phyloP scores from a whole-genome alignment of 2,888 invertebrate species.

The Agrochola litura region DNA sequence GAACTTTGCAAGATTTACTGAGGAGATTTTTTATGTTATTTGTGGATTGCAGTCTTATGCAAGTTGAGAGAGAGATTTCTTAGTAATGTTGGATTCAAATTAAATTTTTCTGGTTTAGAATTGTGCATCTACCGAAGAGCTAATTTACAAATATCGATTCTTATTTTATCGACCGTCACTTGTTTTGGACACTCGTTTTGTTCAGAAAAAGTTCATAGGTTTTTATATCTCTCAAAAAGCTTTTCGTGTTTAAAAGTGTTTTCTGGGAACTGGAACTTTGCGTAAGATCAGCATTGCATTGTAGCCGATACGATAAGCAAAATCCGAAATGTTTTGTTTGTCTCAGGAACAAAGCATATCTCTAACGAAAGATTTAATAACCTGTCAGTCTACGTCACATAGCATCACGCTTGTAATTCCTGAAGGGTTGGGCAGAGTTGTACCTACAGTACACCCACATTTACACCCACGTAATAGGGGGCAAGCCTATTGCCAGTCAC shows the following conservation, averaged over 20 bases:
- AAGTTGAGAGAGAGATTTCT: background rate
- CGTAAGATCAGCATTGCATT: too few relatives aligned
- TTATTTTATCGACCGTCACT: background rate
- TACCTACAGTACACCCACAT: background rate
- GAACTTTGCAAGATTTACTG: conserved; percentile 25
- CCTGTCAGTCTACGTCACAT: background rate
- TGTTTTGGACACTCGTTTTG: background rate
- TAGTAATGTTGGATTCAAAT: background rate
- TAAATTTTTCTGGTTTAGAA: too few relatives aligned
- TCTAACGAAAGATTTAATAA: background rate
- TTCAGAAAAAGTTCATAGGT: too few relatives aligned
- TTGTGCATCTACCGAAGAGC: background rate
- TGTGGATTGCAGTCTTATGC: background rate
- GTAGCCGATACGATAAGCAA: too few relatives aligned
- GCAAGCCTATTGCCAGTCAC: too few relatives aligned
- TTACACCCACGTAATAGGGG: too few relatives aligned
- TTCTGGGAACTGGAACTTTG: too few relatives aligned
- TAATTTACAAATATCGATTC: background rate
- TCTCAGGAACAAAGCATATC: background rate
- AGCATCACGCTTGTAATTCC: background rate
- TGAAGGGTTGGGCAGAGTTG: background rate
- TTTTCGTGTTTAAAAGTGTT: too few relatives aligned
- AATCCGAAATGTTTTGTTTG: too few relatives aligned
- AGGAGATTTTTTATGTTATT: conserved; percentile 30
- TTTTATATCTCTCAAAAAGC: too few relatives aligned